Percentiles rank a stretch among this genome's conserved stretches.
Evolutionary conservation across 2,113 vertebrate genomes (phyloP).

Genomic region (Illadopsis cleaveri): DNA sequence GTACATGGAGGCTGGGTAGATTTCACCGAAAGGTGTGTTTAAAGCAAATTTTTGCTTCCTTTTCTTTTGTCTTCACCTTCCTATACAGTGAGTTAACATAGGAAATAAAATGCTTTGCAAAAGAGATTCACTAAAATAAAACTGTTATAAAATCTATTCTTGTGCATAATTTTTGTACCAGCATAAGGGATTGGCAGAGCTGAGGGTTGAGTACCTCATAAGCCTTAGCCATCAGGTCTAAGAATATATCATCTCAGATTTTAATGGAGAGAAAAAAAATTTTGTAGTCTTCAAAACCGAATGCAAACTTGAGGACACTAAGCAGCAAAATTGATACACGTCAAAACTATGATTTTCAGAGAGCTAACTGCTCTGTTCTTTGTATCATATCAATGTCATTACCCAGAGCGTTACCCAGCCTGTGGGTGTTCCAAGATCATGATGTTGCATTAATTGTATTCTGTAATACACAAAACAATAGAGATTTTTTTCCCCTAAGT

Average conservation of each 20-base stretch:
- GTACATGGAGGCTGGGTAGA: background rate
- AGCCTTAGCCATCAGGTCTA: background rate
- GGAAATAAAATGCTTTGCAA: background rate
- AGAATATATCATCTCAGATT: background rate
- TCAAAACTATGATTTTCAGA: background rate
- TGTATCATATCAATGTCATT: background rate
- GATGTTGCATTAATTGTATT: fast-evolving
- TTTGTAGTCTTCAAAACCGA: background rate
- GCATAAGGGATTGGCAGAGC: background rate
- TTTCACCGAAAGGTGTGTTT: background rate
- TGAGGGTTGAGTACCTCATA: background rate
- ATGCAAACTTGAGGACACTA: background rate
- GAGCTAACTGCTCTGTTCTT: background rate
- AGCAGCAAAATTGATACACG: background rate
- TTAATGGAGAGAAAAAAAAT: background rate
- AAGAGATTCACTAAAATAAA: background rate
- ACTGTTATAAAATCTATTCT: background rate
- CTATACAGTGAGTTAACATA: background rate
- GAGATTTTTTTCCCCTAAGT: background rate
- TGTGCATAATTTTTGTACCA: background rate
- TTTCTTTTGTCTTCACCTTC: background rate
- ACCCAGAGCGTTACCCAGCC: background rate
- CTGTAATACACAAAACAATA: background rate
- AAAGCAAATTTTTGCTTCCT: background rate
- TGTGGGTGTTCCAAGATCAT: background rate